phyloP scores from a whole-genome alignment of 30 jellyfish, hydroid and myxozoan species.

The Catostylus mosaicus region DNA sequence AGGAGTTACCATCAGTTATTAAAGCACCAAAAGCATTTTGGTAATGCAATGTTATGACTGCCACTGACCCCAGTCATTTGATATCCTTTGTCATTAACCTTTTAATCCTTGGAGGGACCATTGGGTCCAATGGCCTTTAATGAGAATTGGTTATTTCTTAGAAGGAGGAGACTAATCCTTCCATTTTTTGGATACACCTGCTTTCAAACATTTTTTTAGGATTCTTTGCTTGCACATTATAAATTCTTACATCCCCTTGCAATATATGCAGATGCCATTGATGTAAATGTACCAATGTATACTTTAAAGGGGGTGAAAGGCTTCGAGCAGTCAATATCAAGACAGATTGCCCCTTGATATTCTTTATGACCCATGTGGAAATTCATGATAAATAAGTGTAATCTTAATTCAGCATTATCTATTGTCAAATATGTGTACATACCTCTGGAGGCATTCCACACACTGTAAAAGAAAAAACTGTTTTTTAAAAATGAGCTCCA shows the following conservation, averaged over 20 bases:
- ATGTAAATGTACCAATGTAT: not conserved
- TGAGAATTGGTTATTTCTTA: too few relatives aligned
- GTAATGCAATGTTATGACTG: not conserved
- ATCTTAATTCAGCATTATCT: too few relatives aligned
- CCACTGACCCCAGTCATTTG: too few relatives aligned
- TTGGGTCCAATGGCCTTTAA: too few relatives aligned
- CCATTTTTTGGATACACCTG: too few relatives aligned
- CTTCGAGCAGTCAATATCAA: not conserved
- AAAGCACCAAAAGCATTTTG: not conserved
- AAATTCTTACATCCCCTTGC: not conserved
- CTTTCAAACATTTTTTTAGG: too few relatives aligned
- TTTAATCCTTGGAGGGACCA: too few relatives aligned
- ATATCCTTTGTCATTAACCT: too few relatives aligned
- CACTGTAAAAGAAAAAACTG: conserved; percentile 8
- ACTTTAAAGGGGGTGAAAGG: not conserved
- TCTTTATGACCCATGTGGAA: not conserved
- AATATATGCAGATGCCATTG: not conserved
- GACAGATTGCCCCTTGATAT: not conserved
- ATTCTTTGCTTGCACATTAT: too few relatives aligned
- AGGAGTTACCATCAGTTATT: not conserved
- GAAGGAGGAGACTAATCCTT: too few relatives aligned
- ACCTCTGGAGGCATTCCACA: conserved; percentile 93
- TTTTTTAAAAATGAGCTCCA: not conserved
- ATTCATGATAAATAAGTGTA: too few relatives aligned
- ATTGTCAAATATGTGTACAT: not conserved